Percentiles rank a stretch among this genome's conserved stretches.
These are phyloP conservation scores for Rattus norvegicus DNA, from an alignment of 2,113 vertebrate genomes.

Conservation along the genomic window DNA sequence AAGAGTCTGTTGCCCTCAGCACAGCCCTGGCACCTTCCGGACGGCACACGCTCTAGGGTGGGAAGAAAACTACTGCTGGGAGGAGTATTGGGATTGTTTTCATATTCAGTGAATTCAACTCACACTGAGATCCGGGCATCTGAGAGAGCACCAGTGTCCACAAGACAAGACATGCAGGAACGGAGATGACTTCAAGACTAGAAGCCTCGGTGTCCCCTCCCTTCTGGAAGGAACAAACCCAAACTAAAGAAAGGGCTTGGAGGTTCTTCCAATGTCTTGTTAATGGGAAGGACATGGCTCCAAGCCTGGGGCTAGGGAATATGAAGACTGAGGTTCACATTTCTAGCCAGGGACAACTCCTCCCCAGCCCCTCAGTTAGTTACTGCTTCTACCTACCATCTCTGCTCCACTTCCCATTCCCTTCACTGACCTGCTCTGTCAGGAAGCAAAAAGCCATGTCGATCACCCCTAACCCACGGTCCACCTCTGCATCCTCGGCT, in stretches of 20 bases:
- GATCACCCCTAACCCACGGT: not conserved
- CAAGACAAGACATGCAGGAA: not conserved
- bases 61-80: not conserved
- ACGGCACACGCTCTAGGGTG: rapidly evolving
- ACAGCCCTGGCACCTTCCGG: not conserved
- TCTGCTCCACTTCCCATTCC: not conserved
- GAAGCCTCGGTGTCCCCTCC: not conserved
- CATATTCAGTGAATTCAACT: not conserved
- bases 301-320: not conserved
- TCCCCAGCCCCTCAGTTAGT: not conserved
- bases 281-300: not conserved
- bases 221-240: not conserved
- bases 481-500: not conserved
- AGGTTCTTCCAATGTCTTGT: rapidly evolving
- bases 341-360: not conserved
- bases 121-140: not conserved
- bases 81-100: not conserved
- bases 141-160: not conserved
- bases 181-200: not conserved
- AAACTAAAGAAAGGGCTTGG: not conserved
- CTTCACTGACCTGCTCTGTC: not conserved
- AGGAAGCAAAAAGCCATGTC: not conserved
- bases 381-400: not conserved
- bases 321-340: not conserved
- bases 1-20: not conserved